Base-by-base conservation (phyloP, 2,888 invertebrate species). In the Helicoverpa assulta region DNA sequence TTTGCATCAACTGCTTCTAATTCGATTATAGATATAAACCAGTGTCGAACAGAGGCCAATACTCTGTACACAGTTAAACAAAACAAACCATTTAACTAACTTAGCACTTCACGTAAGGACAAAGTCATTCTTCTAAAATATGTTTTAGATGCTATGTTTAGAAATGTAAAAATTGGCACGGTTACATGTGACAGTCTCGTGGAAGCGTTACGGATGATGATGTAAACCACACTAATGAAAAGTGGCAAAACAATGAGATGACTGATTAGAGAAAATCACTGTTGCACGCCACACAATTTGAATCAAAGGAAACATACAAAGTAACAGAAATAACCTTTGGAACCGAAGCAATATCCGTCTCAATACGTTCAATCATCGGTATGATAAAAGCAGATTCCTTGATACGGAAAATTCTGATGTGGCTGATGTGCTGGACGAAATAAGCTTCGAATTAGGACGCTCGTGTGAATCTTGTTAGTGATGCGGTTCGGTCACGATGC, bases 391-490 rank as follows among this genome's bases (percentile, higher is more conserved):
- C 69, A 57, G 60, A 52, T 75, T 75, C 52, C 12, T 54, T 43
- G 29, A 55, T 55, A 60, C 53, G 81, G 73, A 78, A 78, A 81
- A 71, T 77, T 81, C 72, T 71, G 50, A 33, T 55, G 57, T 26
- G 54, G 40, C 50, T 7, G 60, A 53, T 55, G 51, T 33, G 53
- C 21, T 14, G 62, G 21, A 29, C 66, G 75, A 58, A 69, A 70
- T 71, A 71, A 75, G 70, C 60, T 54, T 59, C 54, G 50, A 71
- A 75, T 80, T 80, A 81, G 66, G 65, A 78, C 40, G 18, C 37
- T 26, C 14, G 66, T 80, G 79, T 74, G 51, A 81, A 80, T 70
- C 68, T 74, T n/a, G 67, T 79, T 81, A 70, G 61, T 57, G 21
- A 52, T 18, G 56, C 63, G 50, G 65, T 58, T 29, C 64, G 51